Base-by-base conservation (phyloP, 2,888 invertebrate species). In the Silvanus unidentatus region DNA sequence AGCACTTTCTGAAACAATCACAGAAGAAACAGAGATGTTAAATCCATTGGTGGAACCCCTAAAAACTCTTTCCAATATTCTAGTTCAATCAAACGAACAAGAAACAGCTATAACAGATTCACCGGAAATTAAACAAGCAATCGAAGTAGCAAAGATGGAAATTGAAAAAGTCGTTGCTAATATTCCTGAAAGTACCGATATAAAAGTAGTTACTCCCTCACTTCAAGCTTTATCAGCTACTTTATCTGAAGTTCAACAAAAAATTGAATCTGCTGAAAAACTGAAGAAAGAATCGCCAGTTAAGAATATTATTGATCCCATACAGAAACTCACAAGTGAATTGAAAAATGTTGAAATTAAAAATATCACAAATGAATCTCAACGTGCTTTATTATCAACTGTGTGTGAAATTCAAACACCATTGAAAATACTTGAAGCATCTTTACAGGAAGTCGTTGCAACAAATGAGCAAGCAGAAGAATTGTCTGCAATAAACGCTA, bases 11-110 rank as follows among this genome's bases (percentile, higher is more conserved):
- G 28, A 53, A 30, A 41, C 49, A 34, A 27, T 50, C 10, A 16
- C 42, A 13, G 44, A 45, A 36, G 38, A 45, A 16, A 40, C 44
- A 9, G 46, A 50, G 13, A 44, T 46, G 41, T 37, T 60, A 28
- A 49, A 50, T 14, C 43, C 47, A 42, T 34, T 60, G 22, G 48
- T 53, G 22, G 54, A 56, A 49, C 57, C 60, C 22, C 22, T 62
- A 8, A 52, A 59, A 41, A 46, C 51, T 34, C 40, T 61, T 10
- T 38, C 46, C 32, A 45, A 57, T 22, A 40, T 45, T 8, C 37
- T 36, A 39, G 29, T 50, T n/a, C 43, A 37, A 40, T 40, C 46
- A 11, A n/a, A 38, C 9, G 13, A 39, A 4, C 28, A 16, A 32
- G 11, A 32, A 32, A 9, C n/a, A 22, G 22, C 8, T 22, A 5